Evolutionary conservation across 2,888 invertebrate genomes (phyloP), one percentile per base, ranked within the genome.

Genomic region (Lypha dubia): DNA sequence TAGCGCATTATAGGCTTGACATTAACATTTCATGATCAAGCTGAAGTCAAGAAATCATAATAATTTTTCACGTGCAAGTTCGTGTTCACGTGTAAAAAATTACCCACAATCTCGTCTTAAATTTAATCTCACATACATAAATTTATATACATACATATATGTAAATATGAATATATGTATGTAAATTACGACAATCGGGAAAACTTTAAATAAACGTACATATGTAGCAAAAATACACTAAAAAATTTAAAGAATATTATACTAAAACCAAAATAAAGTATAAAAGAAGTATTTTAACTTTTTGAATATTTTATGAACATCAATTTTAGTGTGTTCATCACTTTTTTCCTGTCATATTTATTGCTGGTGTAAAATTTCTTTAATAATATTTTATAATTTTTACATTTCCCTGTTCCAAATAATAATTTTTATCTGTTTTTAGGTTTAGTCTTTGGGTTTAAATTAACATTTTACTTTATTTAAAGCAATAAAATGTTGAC

Each of bases 241-340:
- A 35, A 35, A 35, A 35, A 35, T 35, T 1, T 35, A 35, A 41
- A 1, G 1, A 6, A 13, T 41, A 1, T 3, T 8, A 41, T 41
- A 41, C 8, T 13, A 41, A 3, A 15, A n/a, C n/a, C 15, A 15
- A 11, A 13, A 15, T 13, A 41, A 15, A 41, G 11, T 41, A 20
- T 32, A 24, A 22, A 13, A 2, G 2, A 53, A 13, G 24, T 1
- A 38, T 38, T 65, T 46, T 82, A 24, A 46, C 1, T 46, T 38
- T 65, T 46, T 82, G 35, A 46, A 82, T 82, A 65, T 67, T 82
- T 82, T 32, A 82, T 82, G 22, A 56, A n/a, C 70, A 65, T 68
- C 56, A 60, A 41, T 71, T 76, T 71, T 5, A 20, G 20, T 22
- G 58, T 32, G 76, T 75, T 75, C 63, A 56, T 70, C 49, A 71